These are phyloP conservation scores for Drosophila mauritiana DNA, from an alignment of 1,140 invertebrate genomes.

Conservation along the genomic window DNA sequence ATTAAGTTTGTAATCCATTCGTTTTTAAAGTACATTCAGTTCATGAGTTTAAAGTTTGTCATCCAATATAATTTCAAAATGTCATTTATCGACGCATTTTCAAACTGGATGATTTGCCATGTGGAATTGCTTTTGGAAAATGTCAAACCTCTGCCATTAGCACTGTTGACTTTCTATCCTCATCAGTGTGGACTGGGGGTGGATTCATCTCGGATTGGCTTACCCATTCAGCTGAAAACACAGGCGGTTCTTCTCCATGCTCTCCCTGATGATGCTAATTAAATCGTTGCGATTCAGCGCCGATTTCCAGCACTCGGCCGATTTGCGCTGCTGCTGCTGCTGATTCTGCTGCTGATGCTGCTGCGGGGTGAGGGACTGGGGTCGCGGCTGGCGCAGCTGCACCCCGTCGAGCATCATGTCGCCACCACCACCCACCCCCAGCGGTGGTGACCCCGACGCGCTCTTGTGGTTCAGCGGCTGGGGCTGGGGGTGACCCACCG, in stretches of 20 bases:
- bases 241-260: conserved; percentile 96
- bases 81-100: not conserved
- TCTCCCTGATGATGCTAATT: conserved; percentile 94
- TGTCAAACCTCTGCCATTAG: conserved; percentile 4
- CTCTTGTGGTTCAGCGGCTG: conserved; percentile 50
- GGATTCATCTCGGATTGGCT: conserved; percentile 52
- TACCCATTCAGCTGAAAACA: conserved; percentile 92
- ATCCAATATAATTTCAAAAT: no score
- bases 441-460: conserved; percentile 57
- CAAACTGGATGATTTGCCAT: not conserved
- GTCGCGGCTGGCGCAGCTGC: conserved; percentile 75
- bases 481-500: conserved; percentile 22
- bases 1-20: no score
- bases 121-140: conserved; percentile 5
- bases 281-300: conserved; percentile 91
- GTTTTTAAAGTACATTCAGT: no score
- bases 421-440: conserved; percentile 11
- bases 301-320: conserved; percentile 86
- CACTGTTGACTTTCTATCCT: conserved; percentile 2
- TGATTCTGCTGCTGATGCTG: conserved; percentile 13
- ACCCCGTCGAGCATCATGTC: conserved; percentile 78
- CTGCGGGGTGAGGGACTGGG: conserved; percentile 50
- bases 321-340: conserved; percentile 52
- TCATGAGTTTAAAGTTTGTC: no score
- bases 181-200: conserved; percentile 31